These are phyloP conservation scores for Drosophila longiperda DNA, from an alignment of 2,888 invertebrate genomes.

Conservation along the genomic window DNA sequence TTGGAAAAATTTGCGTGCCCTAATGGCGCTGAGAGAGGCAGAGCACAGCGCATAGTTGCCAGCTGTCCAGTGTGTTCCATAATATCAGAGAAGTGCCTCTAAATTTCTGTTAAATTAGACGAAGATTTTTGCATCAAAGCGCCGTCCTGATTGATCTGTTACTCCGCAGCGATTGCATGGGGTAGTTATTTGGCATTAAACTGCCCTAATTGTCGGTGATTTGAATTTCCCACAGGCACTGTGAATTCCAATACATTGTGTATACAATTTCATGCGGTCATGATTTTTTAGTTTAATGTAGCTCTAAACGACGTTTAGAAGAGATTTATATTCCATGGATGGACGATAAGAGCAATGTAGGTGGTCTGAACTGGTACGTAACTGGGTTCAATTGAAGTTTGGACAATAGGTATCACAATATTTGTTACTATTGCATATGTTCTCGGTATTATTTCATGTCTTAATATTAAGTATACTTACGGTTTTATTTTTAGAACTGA, in stretches of 20 bases:
- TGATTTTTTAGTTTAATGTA: constrained; percentile 47
- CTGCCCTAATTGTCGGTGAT: constrained; percentile 47
- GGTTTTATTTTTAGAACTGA: neutral
- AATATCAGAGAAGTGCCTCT: constrained; percentile 1
- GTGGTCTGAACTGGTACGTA: constrained; percentile 47
- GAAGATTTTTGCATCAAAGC: constrained; percentile 51
- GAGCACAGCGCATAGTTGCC: constrained; percentile 38
- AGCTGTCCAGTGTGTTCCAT: constrained; percentile 57
- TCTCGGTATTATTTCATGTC: neutral
- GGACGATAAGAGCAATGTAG: constrained; percentile 41
- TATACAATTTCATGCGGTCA: constrained; percentile 71
- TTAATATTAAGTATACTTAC: neutral
- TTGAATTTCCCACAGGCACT: constrained; percentile 11
- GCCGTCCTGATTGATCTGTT: constrained; percentile 46
- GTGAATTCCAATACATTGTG: constrained; percentile 26
- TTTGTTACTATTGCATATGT: neutral
- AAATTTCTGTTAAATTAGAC: constrained; percentile 69
- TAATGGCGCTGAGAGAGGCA: constrained; percentile 21
- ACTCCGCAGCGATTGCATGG: constrained; percentile 28
- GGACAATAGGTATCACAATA: neutral
- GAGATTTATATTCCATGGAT: constrained; percentile 14
- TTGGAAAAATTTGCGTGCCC: constrained; percentile 72
- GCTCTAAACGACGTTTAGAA: constrained; percentile 52
- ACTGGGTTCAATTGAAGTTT: neutral
- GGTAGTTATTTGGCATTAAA: constrained; percentile 46